Conservation (phyloP, 2,797 vertebrate genomes). For the Catostomus latipinnis region DNA sequence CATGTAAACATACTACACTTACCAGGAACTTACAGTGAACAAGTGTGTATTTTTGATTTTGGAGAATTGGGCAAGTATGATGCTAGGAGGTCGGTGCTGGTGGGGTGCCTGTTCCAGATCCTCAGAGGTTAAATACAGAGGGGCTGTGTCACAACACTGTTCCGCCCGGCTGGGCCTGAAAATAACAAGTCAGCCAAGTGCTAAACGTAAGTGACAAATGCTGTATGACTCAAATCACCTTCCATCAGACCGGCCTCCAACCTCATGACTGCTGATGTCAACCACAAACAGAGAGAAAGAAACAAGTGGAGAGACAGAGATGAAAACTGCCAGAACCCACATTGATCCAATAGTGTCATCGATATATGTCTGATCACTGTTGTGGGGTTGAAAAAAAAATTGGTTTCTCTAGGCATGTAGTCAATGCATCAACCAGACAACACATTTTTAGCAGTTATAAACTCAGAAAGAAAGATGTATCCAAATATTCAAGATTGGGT, state of each 20-base stretch:
- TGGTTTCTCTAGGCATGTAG: not conserved
- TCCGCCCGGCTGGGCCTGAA: constrained; percentile 73
- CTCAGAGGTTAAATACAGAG: constrained; percentile 62
- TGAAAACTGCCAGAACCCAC: too few species aligned
- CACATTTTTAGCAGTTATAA: not conserved
- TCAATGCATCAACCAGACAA: not conserved
- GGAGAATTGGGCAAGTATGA: constrained; percentile 3
- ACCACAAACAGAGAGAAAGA: not conserved
- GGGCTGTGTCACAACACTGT: constrained; percentile 64
- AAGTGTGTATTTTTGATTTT: not conserved
- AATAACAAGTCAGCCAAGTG: constrained; percentile 71
- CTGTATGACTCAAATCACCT: constrained; percentile 80
- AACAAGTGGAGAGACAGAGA: not conserved
- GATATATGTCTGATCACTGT: not conserved
- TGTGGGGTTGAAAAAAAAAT: constrained; percentile 11
- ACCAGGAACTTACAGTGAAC: not conserved
- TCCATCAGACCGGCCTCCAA: constrained; percentile 70
- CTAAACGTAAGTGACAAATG: constrained; percentile 78
- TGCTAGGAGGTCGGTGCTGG: constrained; percentile 34
- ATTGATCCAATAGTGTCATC: too few species aligned
- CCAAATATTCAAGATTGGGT: too few species aligned
- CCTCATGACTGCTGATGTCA: constrained; percentile 24
- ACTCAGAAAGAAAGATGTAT: too few species aligned
- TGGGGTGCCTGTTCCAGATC: constrained; percentile 40
- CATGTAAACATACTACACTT: not conserved